Conservation (phyloP, 2,797 vertebrate genomes). For the Takifugu ocellatus region DNA sequence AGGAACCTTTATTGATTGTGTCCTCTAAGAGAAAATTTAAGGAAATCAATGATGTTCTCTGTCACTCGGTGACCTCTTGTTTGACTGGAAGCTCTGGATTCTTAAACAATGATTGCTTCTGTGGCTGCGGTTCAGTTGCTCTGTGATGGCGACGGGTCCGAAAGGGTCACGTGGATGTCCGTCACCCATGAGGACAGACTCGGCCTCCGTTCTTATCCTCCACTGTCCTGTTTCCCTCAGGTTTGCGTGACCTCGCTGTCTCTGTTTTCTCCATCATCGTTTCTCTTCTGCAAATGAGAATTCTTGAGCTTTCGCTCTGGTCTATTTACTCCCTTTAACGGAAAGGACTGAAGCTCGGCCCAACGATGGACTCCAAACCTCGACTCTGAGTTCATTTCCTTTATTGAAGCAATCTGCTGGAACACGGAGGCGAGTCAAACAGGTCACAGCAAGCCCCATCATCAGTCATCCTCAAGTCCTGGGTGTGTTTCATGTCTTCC, state of each 20-base stretch:
- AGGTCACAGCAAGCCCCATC: slow-evolving; percentile 1
- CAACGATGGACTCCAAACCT: slow-evolving; percentile 25
- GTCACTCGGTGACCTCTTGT: background rate
- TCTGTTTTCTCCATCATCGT: slow-evolving; percentile 2
- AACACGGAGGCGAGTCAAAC: slow-evolving; percentile 13
- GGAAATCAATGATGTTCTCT: background rate
- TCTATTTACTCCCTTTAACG: slow-evolving; percentile 36
- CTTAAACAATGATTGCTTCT: slow-evolving; percentile 3
- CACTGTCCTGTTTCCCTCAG: slow-evolving; percentile 1
- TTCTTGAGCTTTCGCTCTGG: slow-evolving; percentile 43
- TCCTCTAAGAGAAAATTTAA: background rate
- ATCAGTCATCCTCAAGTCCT: background rate
- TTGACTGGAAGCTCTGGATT: no score
- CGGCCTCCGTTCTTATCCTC: background rate
- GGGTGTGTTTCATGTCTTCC: background rate
- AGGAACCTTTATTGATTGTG: background rate
- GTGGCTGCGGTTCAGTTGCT: slow-evolving; percentile 17
- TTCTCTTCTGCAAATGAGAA: slow-evolving; percentile 31
- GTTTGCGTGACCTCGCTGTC: slow-evolving; percentile 6
- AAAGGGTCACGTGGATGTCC: slow-evolving; percentile 22
- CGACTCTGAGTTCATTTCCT: slow-evolving; percentile 3
- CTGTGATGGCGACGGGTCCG: slow-evolving; percentile 1
- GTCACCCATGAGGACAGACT: slow-evolving; percentile 2
- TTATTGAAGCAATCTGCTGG: slow-evolving; percentile 32
- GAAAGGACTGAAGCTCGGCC: slow-evolving; percentile 6